Evolutionary conservation across 2,888 invertebrate species (phyloP).

Genomic region (Campoplex nolae): DNA sequence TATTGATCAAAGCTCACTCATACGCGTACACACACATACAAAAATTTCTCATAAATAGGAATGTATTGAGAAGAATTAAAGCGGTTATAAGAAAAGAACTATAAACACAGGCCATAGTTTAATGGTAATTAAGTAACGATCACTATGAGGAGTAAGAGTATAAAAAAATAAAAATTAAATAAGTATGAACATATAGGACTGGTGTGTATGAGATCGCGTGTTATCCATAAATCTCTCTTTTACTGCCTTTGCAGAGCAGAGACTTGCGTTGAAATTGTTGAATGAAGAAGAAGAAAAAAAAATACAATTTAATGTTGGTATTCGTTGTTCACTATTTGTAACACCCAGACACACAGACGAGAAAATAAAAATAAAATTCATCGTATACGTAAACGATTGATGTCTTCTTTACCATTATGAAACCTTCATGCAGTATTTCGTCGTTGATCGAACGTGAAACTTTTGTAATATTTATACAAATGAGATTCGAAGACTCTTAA

Average conservation of each 20-base stretch:
- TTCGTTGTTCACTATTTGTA: constrained; percentile 84
- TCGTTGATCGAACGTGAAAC: background rate
- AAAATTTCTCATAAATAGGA: constrained; percentile 57
- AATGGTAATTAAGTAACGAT: constrained; percentile 64
- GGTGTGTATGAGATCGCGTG: constrained; percentile 57
- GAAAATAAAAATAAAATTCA: constrained; percentile 79
- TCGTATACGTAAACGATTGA: constrained; percentile 75
- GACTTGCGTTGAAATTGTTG: constrained; percentile 32
- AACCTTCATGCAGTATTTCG: background rate
- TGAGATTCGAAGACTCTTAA: too few species aligned
- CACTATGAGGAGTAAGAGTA: constrained; percentile 58
- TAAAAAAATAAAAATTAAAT: constrained; percentile 38
- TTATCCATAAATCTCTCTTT: constrained; percentile 30
- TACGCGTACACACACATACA: constrained; percentile 60
- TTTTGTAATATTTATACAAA: background rate
- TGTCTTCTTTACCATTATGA: constrained; percentile 53
- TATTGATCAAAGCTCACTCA: constrained; percentile 29
- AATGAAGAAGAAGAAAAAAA: constrained; percentile 28
- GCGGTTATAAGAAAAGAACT: constrained; percentile 49
- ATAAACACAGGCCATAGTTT: constrained; percentile 62
- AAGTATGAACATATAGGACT: constrained; percentile 59
- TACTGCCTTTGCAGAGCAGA: constrained; percentile 27
- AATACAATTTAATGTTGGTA: constrained; percentile 78
- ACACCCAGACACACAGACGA: constrained; percentile 75
- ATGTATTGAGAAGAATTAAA: constrained; percentile 64